phyloP scores from a whole-genome alignment of 1,140 invertebrate genomes.

The Oedothorax gibbosus region DNA sequence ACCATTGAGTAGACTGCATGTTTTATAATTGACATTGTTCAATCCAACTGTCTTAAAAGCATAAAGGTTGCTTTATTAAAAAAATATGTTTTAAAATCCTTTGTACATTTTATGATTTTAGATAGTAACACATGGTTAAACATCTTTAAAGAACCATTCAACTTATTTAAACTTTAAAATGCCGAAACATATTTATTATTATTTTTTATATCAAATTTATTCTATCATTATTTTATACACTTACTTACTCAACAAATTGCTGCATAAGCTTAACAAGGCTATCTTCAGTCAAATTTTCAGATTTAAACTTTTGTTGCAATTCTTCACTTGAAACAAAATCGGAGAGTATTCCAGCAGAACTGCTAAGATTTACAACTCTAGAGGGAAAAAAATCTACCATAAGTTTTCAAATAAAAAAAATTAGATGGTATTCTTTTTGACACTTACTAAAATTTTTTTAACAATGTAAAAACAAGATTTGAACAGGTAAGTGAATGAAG shows the following conservation, averaged over 20 bases:
- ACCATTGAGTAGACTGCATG: too few relatives aligned
- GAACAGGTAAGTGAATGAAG: background rate
- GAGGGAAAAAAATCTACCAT: constrained; percentile 36
- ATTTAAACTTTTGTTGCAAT: constrained; percentile 72
- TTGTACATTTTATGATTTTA: too few relatives aligned
- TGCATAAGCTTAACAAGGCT: constrained; percentile 75
- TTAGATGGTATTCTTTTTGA: background rate
- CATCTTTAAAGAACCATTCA: too few relatives aligned
- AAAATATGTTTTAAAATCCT: too few relatives aligned
- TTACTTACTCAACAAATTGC: constrained; percentile 75
- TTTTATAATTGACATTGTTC: too few relatives aligned
- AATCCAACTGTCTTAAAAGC: too few relatives aligned
- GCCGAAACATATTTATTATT: background rate
- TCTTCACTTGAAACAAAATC: constrained; percentile 65
- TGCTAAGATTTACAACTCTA: constrained; percentile 81
- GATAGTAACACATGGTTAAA: background rate
- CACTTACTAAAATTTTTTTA: background rate
- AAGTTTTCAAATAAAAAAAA: background rate
- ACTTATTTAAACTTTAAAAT: too few relatives aligned
- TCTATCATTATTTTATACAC: background rate
- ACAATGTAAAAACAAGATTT: background rate
- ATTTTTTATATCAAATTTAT: background rate
- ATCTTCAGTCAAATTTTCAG: constrained; percentile 72
- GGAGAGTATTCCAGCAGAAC: constrained; percentile 71
- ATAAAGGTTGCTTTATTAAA: too few relatives aligned